Evolutionary conservation across 2,888 invertebrate genomes (phyloP), one percentile per base, ranked within the genome.

Genomic region (Pseudococcus jackbeardsleyi): DNA sequence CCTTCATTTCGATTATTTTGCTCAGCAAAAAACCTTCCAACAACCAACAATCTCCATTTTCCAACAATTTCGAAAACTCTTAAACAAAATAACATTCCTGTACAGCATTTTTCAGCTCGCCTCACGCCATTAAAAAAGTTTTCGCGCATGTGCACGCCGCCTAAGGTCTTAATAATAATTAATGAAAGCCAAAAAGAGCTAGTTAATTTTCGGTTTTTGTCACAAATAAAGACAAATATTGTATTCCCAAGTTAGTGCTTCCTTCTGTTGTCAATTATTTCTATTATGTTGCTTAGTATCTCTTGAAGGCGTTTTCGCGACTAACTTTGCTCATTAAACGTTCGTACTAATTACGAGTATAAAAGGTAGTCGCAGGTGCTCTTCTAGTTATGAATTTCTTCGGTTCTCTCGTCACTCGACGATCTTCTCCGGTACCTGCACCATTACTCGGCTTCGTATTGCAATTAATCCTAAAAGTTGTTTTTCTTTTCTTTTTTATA

Each of bases 261-360:
- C 79, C 79, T 82, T 82, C 79, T 46, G 79, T 82, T 82, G 79
- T 82, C 79, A 82, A 82, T 82, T 82, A 82, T 82, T 82, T 82
- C 79, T 82, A 82, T 82, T 82, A 82, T 46, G 79, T 82, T 82
- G 72, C 46, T 82, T 82, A 42, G 46, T 46, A 46, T n/a, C 79
- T 82, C 79, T 82, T 46, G 39, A 82, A 82, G 79, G 79, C 19
- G 46, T 22, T 46, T 82, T 46, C 79, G 39, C 46, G 79, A 82
- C 79, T 46, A 82, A 82, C 79, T 82, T 82, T 82, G 22, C 79
- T 82, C 79, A 82, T 82, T 82, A 82, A 82, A 82, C 19, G 79
- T 82, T 82, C 79, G 46, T 82, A 82, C 79, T 82, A 82, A 82
- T 82, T 82, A 82, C 79, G 79, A 82, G 79, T 19, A 82, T 82